Percentiles rank a stretch among this genome's conserved stretches.
These are phyloP conservation scores for Eupsilia transversa DNA, from an alignment of 2,888 invertebrate species.

Conservation along the genomic window DNA sequence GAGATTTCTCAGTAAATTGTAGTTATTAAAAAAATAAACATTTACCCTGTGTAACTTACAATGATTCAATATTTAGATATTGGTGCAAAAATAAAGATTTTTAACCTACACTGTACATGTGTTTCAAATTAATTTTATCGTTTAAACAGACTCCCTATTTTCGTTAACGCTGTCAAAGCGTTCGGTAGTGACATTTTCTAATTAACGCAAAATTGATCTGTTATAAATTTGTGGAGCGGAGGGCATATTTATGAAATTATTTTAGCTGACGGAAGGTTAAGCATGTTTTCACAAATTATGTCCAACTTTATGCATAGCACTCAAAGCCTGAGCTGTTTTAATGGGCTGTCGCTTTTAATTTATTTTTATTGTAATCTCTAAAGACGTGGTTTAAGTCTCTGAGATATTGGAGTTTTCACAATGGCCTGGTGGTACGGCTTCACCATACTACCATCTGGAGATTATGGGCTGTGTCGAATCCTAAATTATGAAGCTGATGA, in stretches of 20 bases:
- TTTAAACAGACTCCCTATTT: slow-evolving; percentile 47
- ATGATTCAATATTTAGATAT: background rate
- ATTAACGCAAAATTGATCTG: slow-evolving; percentile 62
- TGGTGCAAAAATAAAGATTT: background rate
- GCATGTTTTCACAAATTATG: slow-evolving; percentile 58
- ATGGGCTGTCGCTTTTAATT: slow-evolving; percentile 48
- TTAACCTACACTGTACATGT: slow-evolving; percentile 6
- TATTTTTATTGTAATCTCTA: slow-evolving; percentile 47
- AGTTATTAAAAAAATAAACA: slow-evolving; percentile 15
- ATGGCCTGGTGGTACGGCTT: background rate
- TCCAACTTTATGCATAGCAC: slow-evolving; percentile 54
- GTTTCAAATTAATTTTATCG: slow-evolving; percentile 56
- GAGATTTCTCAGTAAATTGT: slow-evolving; percentile 10
- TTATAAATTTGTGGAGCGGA: slow-evolving; percentile 53
- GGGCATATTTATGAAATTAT: slow-evolving; percentile 51
- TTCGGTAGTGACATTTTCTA: slow-evolving; percentile 62
- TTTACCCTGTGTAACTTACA: background rate
- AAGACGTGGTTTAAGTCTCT: slow-evolving; percentile 20
- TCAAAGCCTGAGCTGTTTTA: slow-evolving; percentile 49
- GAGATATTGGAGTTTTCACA: slow-evolving; percentile 24
- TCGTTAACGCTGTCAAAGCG: slow-evolving; percentile 55
- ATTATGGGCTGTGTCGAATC: background rate
- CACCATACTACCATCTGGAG: background rate
- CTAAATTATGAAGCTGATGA: background rate
- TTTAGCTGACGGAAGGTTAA: slow-evolving; percentile 56